Base-by-base conservation (phyloP, 2,797 vertebrate genomes). In the Iguana delicatissima region DNA sequence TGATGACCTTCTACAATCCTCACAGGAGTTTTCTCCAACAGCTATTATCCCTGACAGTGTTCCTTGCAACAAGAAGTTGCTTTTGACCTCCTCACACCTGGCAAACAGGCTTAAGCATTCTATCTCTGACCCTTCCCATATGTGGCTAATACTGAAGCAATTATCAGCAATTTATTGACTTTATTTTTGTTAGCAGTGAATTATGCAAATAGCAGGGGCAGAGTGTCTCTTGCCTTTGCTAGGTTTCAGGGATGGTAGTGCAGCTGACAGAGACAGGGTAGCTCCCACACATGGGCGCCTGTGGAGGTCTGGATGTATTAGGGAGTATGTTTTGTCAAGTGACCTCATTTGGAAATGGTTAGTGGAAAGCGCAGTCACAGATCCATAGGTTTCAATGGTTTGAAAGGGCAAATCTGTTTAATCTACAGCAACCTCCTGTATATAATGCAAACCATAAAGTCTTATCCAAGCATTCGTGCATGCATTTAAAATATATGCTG, bases 161-260 rank as follows among this genome's bases (percentile, higher is more conserved):
- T 99, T 98, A 98, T 98, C 96, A 88, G 95, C 98, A 98, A 98
- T 98, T 98, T 98, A 97, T 98, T 95, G 96, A 24, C 93, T 97
- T 97, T 98, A 97, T 98, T 99, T 99, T 98, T 97, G 97, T 96
- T 97, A 98, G 93, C 96, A 97, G 96, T 93, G 98, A 98, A 98
- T 98, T 98, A 98, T 98, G 95, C 92, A 95, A 96, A 96, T 92
- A 64, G 8, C 0, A 89, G 90, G n/a, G 2, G 22, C 26, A 14
- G 38, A 86, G 35, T 0, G 1, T 88, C 91, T 79, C 50, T 80
- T 80, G 73, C 91, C 67, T 94, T 89, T 4, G 64, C 38, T 91
- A 89, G 18, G 80, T 82, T 89, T 86, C 1, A 86, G 69, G 62
- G 38, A 16, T 69, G 83, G 26, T 32, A 9, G 29, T 42, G 29